Conservation (phyloP, 2,888 invertebrate species). For the Ganaspis brasiliensis region DNA sequence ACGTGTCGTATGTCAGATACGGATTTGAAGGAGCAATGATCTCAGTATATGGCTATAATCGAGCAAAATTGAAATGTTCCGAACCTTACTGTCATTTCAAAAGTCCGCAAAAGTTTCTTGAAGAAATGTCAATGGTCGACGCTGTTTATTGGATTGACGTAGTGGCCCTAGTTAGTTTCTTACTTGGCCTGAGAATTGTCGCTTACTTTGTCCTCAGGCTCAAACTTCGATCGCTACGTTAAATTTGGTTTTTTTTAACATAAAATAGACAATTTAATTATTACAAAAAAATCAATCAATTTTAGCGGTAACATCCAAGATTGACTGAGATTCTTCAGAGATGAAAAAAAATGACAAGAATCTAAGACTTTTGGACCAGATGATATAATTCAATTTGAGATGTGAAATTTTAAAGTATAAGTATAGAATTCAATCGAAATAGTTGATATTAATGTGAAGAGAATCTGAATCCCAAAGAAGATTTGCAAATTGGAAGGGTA, state of each 20-base stretch:
- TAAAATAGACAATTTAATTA: slow-evolving; percentile 4
- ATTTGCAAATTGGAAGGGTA: neutral
- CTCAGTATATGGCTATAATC: slow-evolving; percentile 93
- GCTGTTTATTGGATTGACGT: slow-evolving; percentile 91
- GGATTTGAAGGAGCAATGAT: slow-evolving; percentile 96
- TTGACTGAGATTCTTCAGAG: slow-evolving; percentile 32
- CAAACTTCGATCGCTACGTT: slow-evolving; percentile 84
- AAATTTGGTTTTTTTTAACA: slow-evolving; percentile 53
- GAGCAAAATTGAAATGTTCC: slow-evolving; percentile 91
- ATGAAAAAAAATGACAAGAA: neutral
- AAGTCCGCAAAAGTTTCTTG: slow-evolving; percentile 90
- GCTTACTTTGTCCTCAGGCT: slow-evolving; percentile 92
- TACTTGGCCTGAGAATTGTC: slow-evolving; percentile 88
- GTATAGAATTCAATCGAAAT: slow-evolving; percentile 19
- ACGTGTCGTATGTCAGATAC: slow-evolving; percentile 94
- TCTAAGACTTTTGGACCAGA: slow-evolving; percentile 33
- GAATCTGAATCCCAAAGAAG: slow-evolving; percentile 22
- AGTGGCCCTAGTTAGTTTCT: slow-evolving; percentile 90
- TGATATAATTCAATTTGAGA: slow-evolving; percentile 17
- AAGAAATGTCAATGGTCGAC: slow-evolving; percentile 91
- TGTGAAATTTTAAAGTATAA: neutral
- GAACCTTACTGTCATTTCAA: slow-evolving; percentile 92
- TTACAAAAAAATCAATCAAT: slow-evolving; percentile 2
- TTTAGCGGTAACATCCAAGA: slow-evolving; percentile 5
- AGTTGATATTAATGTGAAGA: neutral